Percentiles rank a stretch among this genome's conserved stretches.
Evolutionary conservation across 2,888 invertebrate species (phyloP).

Genomic region (Netelia virgata): DNA sequence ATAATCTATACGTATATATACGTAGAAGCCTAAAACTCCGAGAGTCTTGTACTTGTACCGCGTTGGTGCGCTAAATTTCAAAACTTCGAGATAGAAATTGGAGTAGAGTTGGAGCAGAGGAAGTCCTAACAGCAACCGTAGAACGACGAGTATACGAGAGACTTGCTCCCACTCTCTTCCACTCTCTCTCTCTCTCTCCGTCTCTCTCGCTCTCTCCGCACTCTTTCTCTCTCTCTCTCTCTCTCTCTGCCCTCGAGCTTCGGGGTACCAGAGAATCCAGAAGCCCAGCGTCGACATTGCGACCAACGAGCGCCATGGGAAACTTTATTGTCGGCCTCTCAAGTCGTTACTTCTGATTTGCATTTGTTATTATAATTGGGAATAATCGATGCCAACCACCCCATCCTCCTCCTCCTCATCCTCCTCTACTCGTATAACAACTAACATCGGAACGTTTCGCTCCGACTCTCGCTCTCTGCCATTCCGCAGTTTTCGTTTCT

Average conservation of each 20-base stretch:
- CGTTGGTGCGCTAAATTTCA: conserved; percentile 23
- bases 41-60: conserved; percentile 7
- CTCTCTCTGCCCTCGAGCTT: not conserved
- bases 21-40: not conserved
- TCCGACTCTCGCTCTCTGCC: conserved; percentile 1
- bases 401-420: not conserved
- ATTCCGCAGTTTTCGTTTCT: conserved; percentile 39
- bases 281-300: not conserved
- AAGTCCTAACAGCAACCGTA: conserved; percentile 52
- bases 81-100: conserved; percentile 21
- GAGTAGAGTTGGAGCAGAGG: not conserved
- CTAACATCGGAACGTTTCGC: conserved; percentile 38
- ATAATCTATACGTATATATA: not conserved
- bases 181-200: not conserved
- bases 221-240: conserved; percentile 1
- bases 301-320: conserved; percentile 75
- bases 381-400: conserved; percentile 81
- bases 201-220: no score
- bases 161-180: conserved; percentile 8
- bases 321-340: conserved; percentile 80
- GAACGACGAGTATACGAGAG: conserved; percentile 9
- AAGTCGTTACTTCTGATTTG: conserved; percentile 83
- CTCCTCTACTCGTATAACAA: conserved; percentile 32
- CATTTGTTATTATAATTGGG: conserved; percentile 84
- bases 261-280: conserved; percentile 12